Percentiles rank a stretch among this genome's conserved stretches.
These are phyloP conservation scores for Ceyx margarethae DNA, from an alignment of 2,113 vertebrate genomes.

Conservation along the genomic window DNA sequence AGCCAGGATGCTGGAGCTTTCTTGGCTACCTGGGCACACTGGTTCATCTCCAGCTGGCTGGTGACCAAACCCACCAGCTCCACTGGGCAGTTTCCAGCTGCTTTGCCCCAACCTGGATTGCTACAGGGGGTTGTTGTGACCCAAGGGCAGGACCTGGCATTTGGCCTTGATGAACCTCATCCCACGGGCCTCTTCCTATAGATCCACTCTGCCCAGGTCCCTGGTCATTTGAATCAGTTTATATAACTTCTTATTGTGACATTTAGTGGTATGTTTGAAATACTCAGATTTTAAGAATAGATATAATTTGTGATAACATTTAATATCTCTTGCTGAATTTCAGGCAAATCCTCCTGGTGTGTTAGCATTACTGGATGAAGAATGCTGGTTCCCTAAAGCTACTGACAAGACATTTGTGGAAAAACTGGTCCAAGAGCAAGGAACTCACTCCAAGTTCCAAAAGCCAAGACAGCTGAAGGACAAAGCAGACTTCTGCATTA, in stretches of 20 bases:
- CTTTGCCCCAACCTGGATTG: not conserved
- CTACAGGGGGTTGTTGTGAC: not conserved
- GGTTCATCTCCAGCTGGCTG: not conserved
- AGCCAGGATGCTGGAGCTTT: not conserved
- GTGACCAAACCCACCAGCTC: not conserved
- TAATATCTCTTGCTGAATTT: not conserved
- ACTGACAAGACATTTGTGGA: constrained; percentile 98
- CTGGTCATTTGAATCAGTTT: not conserved
- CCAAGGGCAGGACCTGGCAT: not conserved
- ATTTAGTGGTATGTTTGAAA: not conserved
- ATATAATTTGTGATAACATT: too few species aligned
- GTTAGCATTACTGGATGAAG: constrained; percentile 93
- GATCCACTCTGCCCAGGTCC: not conserved
- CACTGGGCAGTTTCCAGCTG: not conserved
- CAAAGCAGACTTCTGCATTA: constrained; percentile 97
- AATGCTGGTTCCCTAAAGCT: constrained; percentile 99
- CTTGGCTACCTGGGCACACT: not conserved
- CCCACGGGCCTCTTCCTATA: not conserved
- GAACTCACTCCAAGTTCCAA: constrained; percentile 95
- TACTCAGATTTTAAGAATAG: not conserved
- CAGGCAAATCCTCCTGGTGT: constrained; percentile 96
- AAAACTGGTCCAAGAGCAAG: constrained; percentile 95
- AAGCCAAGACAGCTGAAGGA: constrained; percentile 95
- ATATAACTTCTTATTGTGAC: not conserved
- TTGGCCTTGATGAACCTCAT: not conserved